Evolutionary conservation across 2,113 vertebrate genomes (phyloP).

Genomic region (Cyprinodon variegatus): DNA sequence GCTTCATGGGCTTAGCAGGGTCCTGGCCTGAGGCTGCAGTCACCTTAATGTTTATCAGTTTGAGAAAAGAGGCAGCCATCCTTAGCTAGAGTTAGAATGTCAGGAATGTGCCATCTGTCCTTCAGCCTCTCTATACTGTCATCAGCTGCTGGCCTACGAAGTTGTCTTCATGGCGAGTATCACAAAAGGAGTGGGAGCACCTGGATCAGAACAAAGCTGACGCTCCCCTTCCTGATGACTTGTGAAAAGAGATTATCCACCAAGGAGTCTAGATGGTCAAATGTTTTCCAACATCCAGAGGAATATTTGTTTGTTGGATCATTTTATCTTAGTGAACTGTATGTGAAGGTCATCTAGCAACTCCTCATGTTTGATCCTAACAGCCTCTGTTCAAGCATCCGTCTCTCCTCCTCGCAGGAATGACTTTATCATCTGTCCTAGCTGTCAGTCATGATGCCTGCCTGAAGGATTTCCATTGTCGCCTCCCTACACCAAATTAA

Average conservation of each 20-base stretch:
- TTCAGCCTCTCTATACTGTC: conserved; percentile 17
- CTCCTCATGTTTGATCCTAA: not conserved
- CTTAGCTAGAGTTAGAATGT: conserved; percentile 34
- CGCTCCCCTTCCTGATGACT: conserved; percentile 31
- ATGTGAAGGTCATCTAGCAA: not conserved
- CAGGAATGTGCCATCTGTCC: conserved; percentile 39
- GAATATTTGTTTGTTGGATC: not conserved
- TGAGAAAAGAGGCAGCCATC: conserved; percentile 12
- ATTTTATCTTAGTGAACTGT: not conserved
- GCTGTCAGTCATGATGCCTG: conserved; percentile 31
- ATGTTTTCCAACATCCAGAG: conserved; percentile 10
- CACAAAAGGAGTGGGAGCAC: conserved; percentile 14
- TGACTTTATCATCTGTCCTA: conserved; percentile 10
- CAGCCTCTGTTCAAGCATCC: not conserved
- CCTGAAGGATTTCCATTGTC: conserved; percentile 43
- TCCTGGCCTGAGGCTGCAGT: not conserved
- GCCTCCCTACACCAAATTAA: conserved; percentile 42
- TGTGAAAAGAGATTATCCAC: conserved; percentile 14
- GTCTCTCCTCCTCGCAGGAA: conserved; percentile 6
- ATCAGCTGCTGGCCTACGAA: conserved; percentile 25
- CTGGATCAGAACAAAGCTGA: conserved; percentile 36
- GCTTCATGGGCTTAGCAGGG: not conserved
- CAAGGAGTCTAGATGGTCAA: conserved; percentile 5
- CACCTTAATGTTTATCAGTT: conserved; percentile 3
- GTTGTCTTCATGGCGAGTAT: conserved; percentile 1